phyloP scores from a whole-genome alignment of 2,113 vertebrate species.

The Castor canadensis region DNA sequence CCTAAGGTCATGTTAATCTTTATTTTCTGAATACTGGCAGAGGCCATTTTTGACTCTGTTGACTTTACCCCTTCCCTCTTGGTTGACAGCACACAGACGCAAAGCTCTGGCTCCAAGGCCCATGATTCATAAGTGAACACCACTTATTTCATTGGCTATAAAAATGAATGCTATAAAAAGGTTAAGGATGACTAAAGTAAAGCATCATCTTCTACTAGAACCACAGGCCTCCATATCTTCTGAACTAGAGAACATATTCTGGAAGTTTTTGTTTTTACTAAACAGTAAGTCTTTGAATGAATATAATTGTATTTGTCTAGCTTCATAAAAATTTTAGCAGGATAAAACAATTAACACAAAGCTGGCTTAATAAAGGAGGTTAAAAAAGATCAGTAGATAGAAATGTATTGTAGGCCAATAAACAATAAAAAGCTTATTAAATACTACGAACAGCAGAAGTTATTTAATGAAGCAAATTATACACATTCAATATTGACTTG shows the following conservation, averaged over 20 bases:
- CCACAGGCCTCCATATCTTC: neutral
- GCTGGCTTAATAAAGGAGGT: slow-evolving; percentile 44
- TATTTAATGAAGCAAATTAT: slow-evolving; percentile 63
- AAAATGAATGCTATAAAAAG: slow-evolving; percentile 1
- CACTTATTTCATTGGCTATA: neutral
- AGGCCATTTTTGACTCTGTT: neutral
- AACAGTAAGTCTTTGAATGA: too few species aligned
- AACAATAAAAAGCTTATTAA: slow-evolving; percentile 64
- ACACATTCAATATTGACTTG: slow-evolving; percentile 50
- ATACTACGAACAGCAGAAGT: slow-evolving; percentile 41
- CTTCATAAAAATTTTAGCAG: neutral
- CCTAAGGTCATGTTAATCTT: neutral
- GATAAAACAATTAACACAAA: too few species aligned
- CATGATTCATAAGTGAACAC: neutral
- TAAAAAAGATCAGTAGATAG: slow-evolving; percentile 60
- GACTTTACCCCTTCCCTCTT: neutral
- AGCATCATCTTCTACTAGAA: neutral
- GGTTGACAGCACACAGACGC: neutral
- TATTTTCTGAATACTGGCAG: slow-evolving; percentile 4
- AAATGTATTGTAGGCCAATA: slow-evolving; percentile 10
- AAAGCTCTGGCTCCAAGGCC: neutral
- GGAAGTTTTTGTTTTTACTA: slow-evolving; percentile 58
- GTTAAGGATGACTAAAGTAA: slow-evolving; percentile 17
- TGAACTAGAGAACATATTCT: neutral
- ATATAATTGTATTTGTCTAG: slow-evolving; percentile 39